A percentile compares a stretch with the other conserved stretches of the same genome.
Evolutionary conservation across 2,113 vertebrate species (phyloP).

Genomic region (Siphamia tubifer): DNA sequence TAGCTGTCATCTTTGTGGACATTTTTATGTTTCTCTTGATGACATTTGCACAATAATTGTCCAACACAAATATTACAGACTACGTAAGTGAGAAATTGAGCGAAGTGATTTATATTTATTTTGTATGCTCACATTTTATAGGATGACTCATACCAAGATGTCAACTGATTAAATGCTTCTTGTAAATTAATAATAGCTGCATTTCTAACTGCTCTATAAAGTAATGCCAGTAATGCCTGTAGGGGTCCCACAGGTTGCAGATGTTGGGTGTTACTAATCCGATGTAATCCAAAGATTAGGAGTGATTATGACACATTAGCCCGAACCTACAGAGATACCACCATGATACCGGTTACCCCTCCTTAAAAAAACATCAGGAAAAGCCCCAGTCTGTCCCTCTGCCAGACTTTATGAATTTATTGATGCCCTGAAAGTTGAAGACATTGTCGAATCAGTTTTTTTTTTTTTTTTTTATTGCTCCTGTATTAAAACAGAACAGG

Average conservation of each 20-base stretch:
- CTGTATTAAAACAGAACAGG: background rate
- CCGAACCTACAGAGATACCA: slow-evolving; percentile 46
- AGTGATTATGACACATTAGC: slow-evolving; percentile 61
- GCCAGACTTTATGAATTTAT: slow-evolving; percentile 17
- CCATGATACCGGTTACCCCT: slow-evolving; percentile 34
- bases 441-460: background rate
- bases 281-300: slow-evolving; percentile 71
- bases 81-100: too few relatives aligned
- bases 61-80: background rate
- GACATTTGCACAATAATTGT: slow-evolving; percentile 21
- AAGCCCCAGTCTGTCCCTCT: background rate
- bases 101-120: background rate
- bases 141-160: too few relatives aligned
- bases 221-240: slow-evolving; percentile 5
- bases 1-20: slow-evolving; percentile 70
- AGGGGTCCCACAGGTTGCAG: slow-evolving; percentile 40
- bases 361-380: background rate
- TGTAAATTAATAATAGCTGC: slow-evolving; percentile 8
- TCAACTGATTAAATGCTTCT: background rate
- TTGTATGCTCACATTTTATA: background rate
- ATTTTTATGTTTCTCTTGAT: slow-evolving; percentile 61
- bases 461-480: slow-evolving; percentile 28
- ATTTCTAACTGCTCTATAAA: slow-evolving; percentile 2
- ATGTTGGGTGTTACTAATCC: slow-evolving; percentile 64
- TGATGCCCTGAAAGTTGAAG: slow-evolving; percentile 2